Evolutionary conservation across 1,140 invertebrate species (phyloP).

Genomic region (Melipona quadrifasciata): DNA sequence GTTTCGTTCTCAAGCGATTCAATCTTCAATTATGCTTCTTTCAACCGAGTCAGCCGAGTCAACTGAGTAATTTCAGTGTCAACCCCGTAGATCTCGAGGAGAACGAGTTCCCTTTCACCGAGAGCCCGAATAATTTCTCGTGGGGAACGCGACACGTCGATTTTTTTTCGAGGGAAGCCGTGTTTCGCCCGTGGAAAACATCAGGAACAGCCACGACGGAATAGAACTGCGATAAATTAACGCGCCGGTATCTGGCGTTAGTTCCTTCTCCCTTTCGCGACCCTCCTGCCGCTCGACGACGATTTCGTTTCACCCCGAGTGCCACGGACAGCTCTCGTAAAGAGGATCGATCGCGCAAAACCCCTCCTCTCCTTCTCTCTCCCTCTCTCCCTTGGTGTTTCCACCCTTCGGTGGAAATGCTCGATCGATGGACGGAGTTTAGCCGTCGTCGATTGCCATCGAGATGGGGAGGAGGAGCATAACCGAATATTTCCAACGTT

Average conservation of each 20-base stretch:
- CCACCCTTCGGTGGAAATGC: background rate
- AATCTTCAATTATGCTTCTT: no score
- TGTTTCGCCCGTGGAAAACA: no score
- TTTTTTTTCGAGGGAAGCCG: background rate
- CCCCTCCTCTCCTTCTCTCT: background rate
- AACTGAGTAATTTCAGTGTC: no score
- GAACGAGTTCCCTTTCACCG: no score
- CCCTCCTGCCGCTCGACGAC: conserved; percentile 6
- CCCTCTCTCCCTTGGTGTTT: background rate
- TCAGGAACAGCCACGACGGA: background rate
- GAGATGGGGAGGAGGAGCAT: background rate
- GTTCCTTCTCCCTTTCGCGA: background rate
- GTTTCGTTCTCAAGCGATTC: no score
- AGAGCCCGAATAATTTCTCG: background rate
- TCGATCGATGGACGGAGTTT: conserved; percentile 1
- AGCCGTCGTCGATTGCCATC: background rate
- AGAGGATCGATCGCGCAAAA: conserved; percentile 21
- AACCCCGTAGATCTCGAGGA: no score
- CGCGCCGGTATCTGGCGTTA: background rate
- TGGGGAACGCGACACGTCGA: background rate
- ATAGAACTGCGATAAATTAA: background rate
- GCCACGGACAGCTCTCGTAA: conserved; percentile 21
- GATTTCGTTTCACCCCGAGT: conserved; percentile 6
- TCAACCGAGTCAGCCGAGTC: no score
- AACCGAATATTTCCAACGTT: background rate